Conservation (phyloP, 2,797 vertebrate species). For the Poeciliopsis turneri region DNA sequence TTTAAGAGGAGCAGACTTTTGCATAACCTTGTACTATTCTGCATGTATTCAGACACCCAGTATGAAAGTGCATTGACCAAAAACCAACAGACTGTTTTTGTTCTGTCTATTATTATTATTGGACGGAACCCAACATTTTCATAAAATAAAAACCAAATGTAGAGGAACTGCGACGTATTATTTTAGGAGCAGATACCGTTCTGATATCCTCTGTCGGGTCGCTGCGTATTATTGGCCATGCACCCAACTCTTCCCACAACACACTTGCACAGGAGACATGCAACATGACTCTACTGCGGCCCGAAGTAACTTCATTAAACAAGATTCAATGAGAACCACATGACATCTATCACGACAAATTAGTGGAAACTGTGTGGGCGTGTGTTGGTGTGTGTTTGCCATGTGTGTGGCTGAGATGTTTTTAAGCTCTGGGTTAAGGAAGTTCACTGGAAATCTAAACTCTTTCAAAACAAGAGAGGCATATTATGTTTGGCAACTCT, state of each 20-base stretch:
- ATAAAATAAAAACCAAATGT: conserved; percentile 1
- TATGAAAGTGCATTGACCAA: background rate
- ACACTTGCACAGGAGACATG: conserved; percentile 15
- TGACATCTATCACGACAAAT: conserved; percentile 52
- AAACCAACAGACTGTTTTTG: background rate
- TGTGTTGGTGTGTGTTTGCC: conserved; percentile 15
- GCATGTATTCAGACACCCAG: background rate
- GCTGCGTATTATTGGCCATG: conserved; percentile 38
- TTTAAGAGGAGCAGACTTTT: background rate
- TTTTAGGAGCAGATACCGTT: conserved; percentile 49
- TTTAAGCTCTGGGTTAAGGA: conserved; percentile 37
- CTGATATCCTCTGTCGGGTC: conserved; percentile 48
- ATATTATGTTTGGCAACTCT: conserved; percentile 67
- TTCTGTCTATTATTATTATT: conserved; percentile 7
- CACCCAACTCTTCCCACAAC: conserved; percentile 14
- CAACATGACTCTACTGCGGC: conserved; percentile 26
- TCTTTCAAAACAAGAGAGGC: conserved; percentile 68
- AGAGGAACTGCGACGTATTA: conserved; percentile 20
- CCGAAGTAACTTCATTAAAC: conserved; percentile 67
- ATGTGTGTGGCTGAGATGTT: conserved; percentile 24
- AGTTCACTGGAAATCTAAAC: conserved; percentile 68
- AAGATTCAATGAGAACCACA: conserved; percentile 63
- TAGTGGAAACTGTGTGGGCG: conserved; percentile 18
- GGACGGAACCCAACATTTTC: conserved; percentile 2
- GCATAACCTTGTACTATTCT: background rate